These are phyloP conservation scores for Cynaeus angustus DNA, from an alignment of 2,888 invertebrate genomes.

Conservation along the genomic window DNA sequence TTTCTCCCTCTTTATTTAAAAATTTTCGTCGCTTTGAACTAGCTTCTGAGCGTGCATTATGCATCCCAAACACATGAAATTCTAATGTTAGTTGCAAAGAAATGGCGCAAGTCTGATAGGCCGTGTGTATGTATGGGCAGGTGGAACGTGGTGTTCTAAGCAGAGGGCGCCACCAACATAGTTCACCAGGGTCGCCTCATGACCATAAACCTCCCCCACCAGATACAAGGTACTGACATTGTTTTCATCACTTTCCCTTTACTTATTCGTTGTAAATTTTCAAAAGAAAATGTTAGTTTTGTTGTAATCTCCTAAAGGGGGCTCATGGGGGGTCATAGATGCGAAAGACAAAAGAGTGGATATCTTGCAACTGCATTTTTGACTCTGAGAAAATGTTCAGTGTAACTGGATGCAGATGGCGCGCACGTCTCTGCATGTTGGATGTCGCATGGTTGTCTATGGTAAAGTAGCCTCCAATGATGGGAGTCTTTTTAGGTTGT, in stretches of 20 bases:
- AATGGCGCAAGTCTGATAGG: conserved; percentile 47
- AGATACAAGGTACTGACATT: conserved; percentile 62
- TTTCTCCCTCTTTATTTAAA: too few relatives aligned
- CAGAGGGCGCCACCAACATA: conserved; percentile 60
- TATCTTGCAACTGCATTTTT: neutral
- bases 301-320: too few relatives aligned
- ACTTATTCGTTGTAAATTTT: neutral
- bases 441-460: conserved; percentile 17
- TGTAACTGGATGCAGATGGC: conserved; percentile 34
- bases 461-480: neutral
- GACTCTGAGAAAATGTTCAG: conserved; percentile 5
- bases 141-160: conserved; percentile 64
- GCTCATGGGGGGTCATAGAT: neutral
- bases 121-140: conserved; percentile 64
- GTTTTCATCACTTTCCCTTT: conserved; percentile 28
- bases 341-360: neutral
- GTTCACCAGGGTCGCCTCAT: conserved; percentile 62
- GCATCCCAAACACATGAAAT: conserved; percentile 23
- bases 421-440: conserved; percentile 38
- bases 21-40: neutral
- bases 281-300: too few relatives aligned
- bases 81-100: conserved; percentile 35
- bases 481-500: conserved; percentile 75
- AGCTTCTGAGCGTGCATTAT: conserved; percentile 14
- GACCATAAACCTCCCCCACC: conserved; percentile 68